Evolutionary conservation across 2,797 vertebrate species (phyloP), one percentile per base, ranked within the genome.

Genomic region (Toxotes lorentzi): DNA sequence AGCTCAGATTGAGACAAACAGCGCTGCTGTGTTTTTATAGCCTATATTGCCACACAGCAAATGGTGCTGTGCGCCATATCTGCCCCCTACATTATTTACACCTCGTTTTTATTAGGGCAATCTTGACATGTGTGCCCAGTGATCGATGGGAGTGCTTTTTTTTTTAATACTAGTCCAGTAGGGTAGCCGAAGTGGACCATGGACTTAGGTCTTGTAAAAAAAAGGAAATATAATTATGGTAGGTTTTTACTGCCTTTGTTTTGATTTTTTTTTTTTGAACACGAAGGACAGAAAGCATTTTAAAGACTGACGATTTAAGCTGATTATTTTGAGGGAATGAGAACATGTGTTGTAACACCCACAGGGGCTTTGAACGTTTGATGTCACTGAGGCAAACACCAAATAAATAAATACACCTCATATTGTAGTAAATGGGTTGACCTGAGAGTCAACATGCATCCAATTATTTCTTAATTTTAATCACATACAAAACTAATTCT

Each of bases 101-200:
- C 86, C 91, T 85, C 72, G 38, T 80, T 94, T 94, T 94, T 95
- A 93, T 89, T 90, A 86, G 93, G 89, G 79, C 92, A 91, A 54
- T 85, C 86, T 76, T 92, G 93, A 94, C 94, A 93, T 68, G 77
- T 85, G 88, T 79, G 78, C 59, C 73, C 5, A 0, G 27, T 92
- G 93, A 94, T 94, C 74, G 87, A 94, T 94, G 90, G 84, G 68
- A 73, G 67, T 58, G 78, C 32, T 79, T 76, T 50, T 81, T 64
- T 54, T 53, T 21, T 75, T 84, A 64, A 83, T 76, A 67, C 70
- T 41, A 23, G 79, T 69, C 82, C 76, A 76, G 79, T 43, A 73
- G 85, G 80, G 73, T 81, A 62, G 84, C 60, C 72, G 79, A 93
- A 93, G 81, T 93, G 90, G 88, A 78, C 79, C 91, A 86, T n/a